A percentile compares a stretch with the other conserved stretches of the same genome.
phyloP scores from a whole-genome alignment of 2,797 vertebrate species.

The Morus bassanus region DNA sequence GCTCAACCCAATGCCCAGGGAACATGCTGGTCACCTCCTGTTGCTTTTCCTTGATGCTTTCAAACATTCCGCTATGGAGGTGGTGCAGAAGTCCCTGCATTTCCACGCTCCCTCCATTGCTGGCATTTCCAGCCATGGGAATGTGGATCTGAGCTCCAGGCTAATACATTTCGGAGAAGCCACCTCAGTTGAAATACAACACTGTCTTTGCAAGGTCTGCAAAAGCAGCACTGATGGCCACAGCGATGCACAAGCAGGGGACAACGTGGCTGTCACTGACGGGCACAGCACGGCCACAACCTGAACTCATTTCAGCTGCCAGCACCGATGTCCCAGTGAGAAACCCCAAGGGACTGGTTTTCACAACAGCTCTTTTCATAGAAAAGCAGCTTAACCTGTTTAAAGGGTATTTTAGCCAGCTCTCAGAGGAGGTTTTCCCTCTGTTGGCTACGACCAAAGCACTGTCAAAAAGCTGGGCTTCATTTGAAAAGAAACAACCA shows the following conservation, averaged over 20 bases:
- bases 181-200: accelerated
- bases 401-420: not conserved
- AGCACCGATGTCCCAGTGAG: not conserved
- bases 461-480: not conserved
- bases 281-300: not conserved
- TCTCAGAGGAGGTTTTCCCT: not conserved
- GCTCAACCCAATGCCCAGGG: accelerated
- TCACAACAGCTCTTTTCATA: not conserved
- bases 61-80: accelerated
- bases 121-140: not conserved
- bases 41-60: not conserved
- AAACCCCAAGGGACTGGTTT: not conserved
- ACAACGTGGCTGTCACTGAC: accelerated
- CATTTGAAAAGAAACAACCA: not conserved
- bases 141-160: not conserved
- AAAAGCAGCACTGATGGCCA: not conserved
- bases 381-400: conserved; percentile 20
- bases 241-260: not conserved
- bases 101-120: not conserved
- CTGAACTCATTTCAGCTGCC: accelerated
- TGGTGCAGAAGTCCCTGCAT: accelerated
- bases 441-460: accelerated
- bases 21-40: not conserved
- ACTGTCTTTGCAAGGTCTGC: accelerated
- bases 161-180: accelerated